Evolutionary conservation across 2,888 invertebrate species (phyloP).

Genomic region (Lomographa bimaculata): DNA sequence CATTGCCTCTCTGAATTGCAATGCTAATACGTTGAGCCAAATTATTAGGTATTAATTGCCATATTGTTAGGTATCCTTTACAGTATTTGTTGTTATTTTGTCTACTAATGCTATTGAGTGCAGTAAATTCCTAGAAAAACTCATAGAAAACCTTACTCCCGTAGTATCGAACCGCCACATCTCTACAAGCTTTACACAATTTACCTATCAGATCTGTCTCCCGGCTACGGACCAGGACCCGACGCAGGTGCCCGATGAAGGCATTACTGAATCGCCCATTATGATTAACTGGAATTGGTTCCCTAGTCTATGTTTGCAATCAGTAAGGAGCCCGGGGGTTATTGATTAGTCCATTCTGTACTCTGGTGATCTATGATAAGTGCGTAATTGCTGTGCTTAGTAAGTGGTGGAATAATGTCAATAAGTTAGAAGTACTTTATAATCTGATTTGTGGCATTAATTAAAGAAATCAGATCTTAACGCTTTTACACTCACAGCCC

Average conservation of each 20-base stretch:
- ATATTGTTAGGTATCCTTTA: too few relatives aligned
- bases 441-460: too few relatives aligned
- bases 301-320: constrained; percentile 69
- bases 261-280: constrained; percentile 76
- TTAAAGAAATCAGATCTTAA: too few relatives aligned
- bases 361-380: constrained; percentile 51
- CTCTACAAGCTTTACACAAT: constrained; percentile 7
- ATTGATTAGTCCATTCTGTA: constrained; percentile 64
- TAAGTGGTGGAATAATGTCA: constrained; percentile 9
- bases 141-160: too few relatives aligned
- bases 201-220: constrained; percentile 30
- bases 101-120: too few relatives aligned
- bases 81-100: too few relatives aligned
- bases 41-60: too few relatives aligned
- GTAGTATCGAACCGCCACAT: constrained; percentile 10
- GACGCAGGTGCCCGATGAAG: constrained; percentile 75
- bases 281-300: constrained; percentile 68
- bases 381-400: constrained; percentile 49
- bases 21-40: too few relatives aligned
- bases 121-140: too few relatives aligned
- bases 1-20: too few relatives aligned
- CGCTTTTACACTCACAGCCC: too few relatives aligned
- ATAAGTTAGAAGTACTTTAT: too few relatives aligned
- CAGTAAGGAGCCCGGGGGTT: constrained; percentile 60
- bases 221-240: constrained; percentile 33